Evolutionary conservation across 2,113 vertebrate genomes (phyloP), one percentile per base, ranked within the genome.

Genomic region (Cyprinodon variegatus): DNA sequence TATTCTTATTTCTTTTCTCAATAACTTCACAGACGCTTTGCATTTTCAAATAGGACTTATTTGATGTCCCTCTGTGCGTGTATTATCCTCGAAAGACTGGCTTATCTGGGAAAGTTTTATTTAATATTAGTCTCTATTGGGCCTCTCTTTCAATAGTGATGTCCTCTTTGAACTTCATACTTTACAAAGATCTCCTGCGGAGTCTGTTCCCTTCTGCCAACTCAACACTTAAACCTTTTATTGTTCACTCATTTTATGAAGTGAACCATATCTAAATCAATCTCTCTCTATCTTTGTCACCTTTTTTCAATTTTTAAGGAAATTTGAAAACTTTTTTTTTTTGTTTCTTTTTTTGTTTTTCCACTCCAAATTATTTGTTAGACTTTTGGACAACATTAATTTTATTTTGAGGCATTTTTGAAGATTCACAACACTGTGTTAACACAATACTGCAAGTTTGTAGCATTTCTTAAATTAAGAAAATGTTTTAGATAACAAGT

Each of bases 101-200:
- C 20, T n/a, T 57, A 57, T 8, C 50, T 57, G n/a, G 3, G 50
- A n/a, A 20, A n/a, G 17, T 15, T 48, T 57, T 57, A 29, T 57
- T n/a, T n/a, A n/a, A 14, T 20, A 57, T 20, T 57, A 20, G 50
- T n/a, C 50, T 57, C 17, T 41, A 20, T 53, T 57, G 50, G 50
- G 50, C 50, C 50, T 57, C 50, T 57, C 50, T 57, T 57, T 57
- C 50, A 57, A 57, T 57, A 57, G n/a, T 57, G 50, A 57, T n/a
- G 17, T 57, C 17, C 50, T 57, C 50, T 57, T 57, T 57, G 50
- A 57, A 57, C 50, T 20, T 57, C 17, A 57, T 57, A 57, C 50
- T 57, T 57, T 20, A 53, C 50, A 57, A 8, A 57, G 17, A 57
- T 57, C 20, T 20, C 50, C 17, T n/a, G 20, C 50, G 1, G 50